Conservation (phyloP, 2,797 vertebrate genomes). For the Alcedo atthis region DNA sequence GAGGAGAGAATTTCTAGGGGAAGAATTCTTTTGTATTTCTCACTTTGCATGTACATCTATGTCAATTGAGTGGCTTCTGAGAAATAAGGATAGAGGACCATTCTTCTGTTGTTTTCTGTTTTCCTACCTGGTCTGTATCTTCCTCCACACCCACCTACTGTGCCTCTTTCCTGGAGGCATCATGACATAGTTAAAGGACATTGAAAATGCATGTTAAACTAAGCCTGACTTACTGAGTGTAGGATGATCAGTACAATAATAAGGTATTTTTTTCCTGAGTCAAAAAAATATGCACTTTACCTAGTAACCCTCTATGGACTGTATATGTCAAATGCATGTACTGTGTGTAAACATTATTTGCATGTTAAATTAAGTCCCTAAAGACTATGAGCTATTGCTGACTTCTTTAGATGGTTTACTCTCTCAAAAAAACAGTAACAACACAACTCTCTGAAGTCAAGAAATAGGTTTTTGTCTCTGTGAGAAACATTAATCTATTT, state of each 20-base stretch:
- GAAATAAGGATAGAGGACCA: background rate
- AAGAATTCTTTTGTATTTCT: background rate
- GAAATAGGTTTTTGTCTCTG: slow-evolving; percentile 27
- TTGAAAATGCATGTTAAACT: background rate
- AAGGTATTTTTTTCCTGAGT: background rate
- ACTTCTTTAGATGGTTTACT: background rate
- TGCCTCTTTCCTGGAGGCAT: background rate
- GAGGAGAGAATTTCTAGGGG: background rate
- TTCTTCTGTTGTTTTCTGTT: background rate
- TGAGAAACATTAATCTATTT: slow-evolving; percentile 8
- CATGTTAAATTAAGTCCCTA: background rate
- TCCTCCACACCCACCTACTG: background rate
- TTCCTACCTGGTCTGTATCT: background rate
- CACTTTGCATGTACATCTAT: background rate
- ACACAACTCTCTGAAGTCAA: background rate
- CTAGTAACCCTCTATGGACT: background rate
- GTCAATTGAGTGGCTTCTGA: background rate
- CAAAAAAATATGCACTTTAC: background rate
- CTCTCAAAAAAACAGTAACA: background rate
- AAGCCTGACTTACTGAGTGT: background rate
- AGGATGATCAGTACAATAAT: background rate
- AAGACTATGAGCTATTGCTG: background rate
- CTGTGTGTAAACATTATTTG: background rate
- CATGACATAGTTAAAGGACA: background rate
- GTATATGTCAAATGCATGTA: background rate